phyloP scores from a whole-genome alignment of 2,888 invertebrate species.

The Phoronis australis region DNA sequence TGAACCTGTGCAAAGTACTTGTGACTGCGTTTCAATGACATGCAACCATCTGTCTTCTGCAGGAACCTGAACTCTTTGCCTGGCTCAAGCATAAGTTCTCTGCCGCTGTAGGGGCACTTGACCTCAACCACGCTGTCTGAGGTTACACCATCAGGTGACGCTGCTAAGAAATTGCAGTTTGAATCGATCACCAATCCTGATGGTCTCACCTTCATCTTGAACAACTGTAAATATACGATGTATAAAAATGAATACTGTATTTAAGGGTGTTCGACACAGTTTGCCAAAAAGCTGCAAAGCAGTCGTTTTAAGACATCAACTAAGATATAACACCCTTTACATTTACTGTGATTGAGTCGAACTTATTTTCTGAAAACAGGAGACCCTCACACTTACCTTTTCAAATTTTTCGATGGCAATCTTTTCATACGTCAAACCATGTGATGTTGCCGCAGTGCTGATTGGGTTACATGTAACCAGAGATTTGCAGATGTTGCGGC shows the following conservation, averaged over 20 bases:
- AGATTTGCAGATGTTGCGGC: slow-evolving; percentile 9
- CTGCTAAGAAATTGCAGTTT: slow-evolving; percentile 11
- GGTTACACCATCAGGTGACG: slow-evolving; percentile 16
- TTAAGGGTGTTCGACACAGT: too few species aligned
- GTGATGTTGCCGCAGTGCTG: slow-evolving; percentile 4
- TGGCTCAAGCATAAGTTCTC: slow-evolving; percentile 9
- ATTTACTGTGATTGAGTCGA: too few species aligned
- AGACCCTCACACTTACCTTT: too few species aligned
- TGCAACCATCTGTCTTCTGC: not conserved
- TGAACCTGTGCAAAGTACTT: slow-evolving; percentile 16
- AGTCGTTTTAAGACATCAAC: not conserved
- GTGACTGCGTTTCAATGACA: slow-evolving; percentile 5
- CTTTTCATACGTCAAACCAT: slow-evolving; percentile 15
- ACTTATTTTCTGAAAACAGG: too few species aligned
- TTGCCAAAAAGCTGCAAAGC: too few species aligned
- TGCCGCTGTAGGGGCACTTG: slow-evolving; percentile 14
- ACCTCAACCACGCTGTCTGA: slow-evolving; percentile 12
- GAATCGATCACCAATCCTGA: slow-evolving; percentile 12
- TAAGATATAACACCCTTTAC: too few species aligned
- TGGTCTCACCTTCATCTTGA: too few species aligned
- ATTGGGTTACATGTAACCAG: slow-evolving; percentile 2
- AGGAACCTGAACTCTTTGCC: slow-evolving; percentile 10
- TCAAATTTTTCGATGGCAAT: slow-evolving; percentile 10
- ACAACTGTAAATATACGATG: too few species aligned
- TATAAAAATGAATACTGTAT: too few species aligned